Evolutionary conservation across 2,113 vertebrate species (phyloP), one percentile per base, ranked within the genome.

Genomic region (Hemichromis elongatus): DNA sequence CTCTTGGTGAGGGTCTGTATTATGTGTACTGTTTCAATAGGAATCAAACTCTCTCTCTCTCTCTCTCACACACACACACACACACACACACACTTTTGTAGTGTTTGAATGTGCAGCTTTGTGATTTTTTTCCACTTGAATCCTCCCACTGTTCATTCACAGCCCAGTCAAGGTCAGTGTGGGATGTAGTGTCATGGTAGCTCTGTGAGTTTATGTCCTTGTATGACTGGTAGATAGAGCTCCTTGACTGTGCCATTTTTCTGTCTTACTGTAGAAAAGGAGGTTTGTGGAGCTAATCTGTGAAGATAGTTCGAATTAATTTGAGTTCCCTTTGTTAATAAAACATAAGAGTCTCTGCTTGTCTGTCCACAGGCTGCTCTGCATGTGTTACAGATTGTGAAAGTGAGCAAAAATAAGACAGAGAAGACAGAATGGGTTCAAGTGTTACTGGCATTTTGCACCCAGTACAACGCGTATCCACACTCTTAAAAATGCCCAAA

Each of bases 71-170:
- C 53, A 77, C 63, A 77, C 11, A 33, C 87, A 77, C 53, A 50
- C 68, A 77, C 75, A 66, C 73, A 45, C 85, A 82, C 86, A 86
- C 63, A 83, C 77, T 55, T 90, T 37, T 87, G 77, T 85, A 86
- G 80, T 26, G 80, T 89, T 93, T 93, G 91, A 95, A 92, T 92
- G 88, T 89, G 89, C 86, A 90, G 90, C 94, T 92, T 95, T 92
- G 92, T 92, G 79, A 87, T 88, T 87, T 68, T 81, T 78, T 70
- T 37, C 24, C 47, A 47, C 35, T 86, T 89, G 81, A 93, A 93
- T 94, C 94, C 93, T 95, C 94, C 94, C 92, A 95, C 94, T 94
- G 94, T 92, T 90, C 93, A 93, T 92, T 95, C 92, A 93, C 89
- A 88, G 93, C 82, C 33, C 87, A 87, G 92, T 94, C 93, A 93